Evolutionary conservation across 2,113 vertebrate genomes (phyloP).

Genomic region (Willisornis vidua): DNA sequence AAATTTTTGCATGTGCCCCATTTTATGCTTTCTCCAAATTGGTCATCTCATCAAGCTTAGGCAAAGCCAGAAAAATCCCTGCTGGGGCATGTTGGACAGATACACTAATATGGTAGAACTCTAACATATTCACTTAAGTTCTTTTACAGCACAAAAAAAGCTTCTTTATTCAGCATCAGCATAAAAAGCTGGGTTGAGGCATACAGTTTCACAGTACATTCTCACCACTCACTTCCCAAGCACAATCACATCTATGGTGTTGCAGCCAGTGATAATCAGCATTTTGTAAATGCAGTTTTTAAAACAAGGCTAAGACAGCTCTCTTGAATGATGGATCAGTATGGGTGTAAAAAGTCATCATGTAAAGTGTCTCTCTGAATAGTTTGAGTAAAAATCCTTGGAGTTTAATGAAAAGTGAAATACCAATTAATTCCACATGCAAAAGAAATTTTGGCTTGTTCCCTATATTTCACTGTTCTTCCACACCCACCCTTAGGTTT

Average conservation of each 20-base stretch:
- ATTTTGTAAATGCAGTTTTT: background rate
- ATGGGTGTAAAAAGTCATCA: background rate
- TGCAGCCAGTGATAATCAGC: background rate
- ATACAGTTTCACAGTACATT: background rate
- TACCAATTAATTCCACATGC: background rate
- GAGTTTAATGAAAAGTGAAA: background rate
- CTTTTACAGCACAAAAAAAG: background rate
- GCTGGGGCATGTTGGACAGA: background rate
- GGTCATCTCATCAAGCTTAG: background rate
- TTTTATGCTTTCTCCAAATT: background rate
- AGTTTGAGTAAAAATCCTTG: background rate
- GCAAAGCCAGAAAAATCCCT: background rate
- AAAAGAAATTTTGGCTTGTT: background rate
- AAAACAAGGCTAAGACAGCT: background rate
- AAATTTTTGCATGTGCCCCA: background rate
- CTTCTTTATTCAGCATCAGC: background rate
- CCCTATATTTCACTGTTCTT: background rate
- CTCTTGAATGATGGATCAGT: background rate
- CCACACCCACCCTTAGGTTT: background rate
- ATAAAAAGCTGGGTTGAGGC: background rate
- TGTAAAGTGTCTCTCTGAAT: background rate
- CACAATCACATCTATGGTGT: background rate
- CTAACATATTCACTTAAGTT: background rate
- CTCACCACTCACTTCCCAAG: background rate
- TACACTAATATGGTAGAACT: background rate